These are phyloP conservation scores for Nycticorax nycticorax DNA, from an alignment of 2,113 vertebrate species.

Conservation along the genomic window DNA sequence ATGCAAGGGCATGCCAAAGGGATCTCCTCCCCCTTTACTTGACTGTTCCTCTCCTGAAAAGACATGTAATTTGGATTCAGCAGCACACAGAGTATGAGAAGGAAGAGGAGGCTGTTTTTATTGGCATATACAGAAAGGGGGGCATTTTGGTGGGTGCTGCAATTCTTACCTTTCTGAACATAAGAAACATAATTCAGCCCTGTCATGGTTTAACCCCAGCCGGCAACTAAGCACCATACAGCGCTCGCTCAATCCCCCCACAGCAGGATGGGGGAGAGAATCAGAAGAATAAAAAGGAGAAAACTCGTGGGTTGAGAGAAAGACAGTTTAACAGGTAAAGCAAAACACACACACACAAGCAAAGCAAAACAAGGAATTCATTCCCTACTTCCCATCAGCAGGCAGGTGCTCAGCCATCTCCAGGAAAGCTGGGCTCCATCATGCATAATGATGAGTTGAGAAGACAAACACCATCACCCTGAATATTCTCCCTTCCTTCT, in stretches of 20 bases:
- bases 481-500: too few species aligned
- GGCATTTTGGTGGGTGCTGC: neutral
- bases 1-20: neutral
- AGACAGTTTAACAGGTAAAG: neutral
- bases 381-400: neutral
- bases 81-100: neutral
- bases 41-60: neutral
- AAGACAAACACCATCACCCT: too few species aligned
- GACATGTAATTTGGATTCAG: neutral
- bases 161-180: neutral
- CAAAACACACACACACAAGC: neutral
- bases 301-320: neutral
- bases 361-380: neutral
- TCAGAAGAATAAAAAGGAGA: neutral
- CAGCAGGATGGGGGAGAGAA: neutral
- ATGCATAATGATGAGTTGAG: rapidly evolving
- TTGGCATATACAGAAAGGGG: neutral
- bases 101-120: neutral
- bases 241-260: neutral
- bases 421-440: neutral
- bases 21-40: neutral
- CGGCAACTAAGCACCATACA: neutral
- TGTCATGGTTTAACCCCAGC: neutral
- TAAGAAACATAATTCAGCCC: neutral
- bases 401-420: neutral